Percentiles rank a stretch among this genome's conserved stretches.
phyloP scores from a whole-genome alignment of 1,140 invertebrate species.

The Caenorhabditis elegans region WBcel235 BX284605.5:5918501-5919000 shows the following conservation, averaged over 20 bases:
- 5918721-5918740: conserved; percentile 20
- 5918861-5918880: not conserved
- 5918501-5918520: not conserved
- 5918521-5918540: not conserved
- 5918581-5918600: conserved; percentile 10
- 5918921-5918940: too few species aligned
- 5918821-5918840: conserved; percentile 5
- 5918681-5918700: not conserved
- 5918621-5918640: too few species aligned
- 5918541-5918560: conserved; percentile 2
- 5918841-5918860: conserved; percentile 10
- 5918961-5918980: too few species aligned
- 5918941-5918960: too few species aligned
- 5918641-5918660: too few species aligned
- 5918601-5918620: conserved; percentile 19
- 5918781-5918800: conserved; percentile 17
- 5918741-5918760: conserved; percentile 1
- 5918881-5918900: too few species aligned
- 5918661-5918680: not conserved
- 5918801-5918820: not conserved
- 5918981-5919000: too few species aligned
- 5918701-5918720: not conserved
- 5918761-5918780: not conserved
- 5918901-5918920: too few species aligned
- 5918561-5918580: not conserved